Base-by-base conservation (phyloP, 2,113 vertebrate species). In the Etheostoma spectabile region DNA sequence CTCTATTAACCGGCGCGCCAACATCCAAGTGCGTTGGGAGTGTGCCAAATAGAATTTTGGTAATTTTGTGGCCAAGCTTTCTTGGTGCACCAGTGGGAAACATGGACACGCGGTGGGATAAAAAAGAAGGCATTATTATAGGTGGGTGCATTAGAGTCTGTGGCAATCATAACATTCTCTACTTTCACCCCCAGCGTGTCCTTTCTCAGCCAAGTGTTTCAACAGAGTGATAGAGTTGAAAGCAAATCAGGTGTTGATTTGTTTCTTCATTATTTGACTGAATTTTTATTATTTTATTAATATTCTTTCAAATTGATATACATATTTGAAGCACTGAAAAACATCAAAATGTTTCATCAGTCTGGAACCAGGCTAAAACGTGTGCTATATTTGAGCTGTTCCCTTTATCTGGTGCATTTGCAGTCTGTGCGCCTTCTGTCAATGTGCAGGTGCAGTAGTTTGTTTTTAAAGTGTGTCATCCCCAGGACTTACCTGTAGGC, bases 401-500 rank as follows among this genome's bases (percentile, higher is more conserved):
- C 15, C 24, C 5, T 71, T 62, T 33, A 21, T 46, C 53, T 56
- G 62, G 48, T 49, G 35, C 19, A 24, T 60, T 53, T 80, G 70
- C 22, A 1, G 11, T 30, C 19, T 42, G 5, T 6, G 33, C 27
- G 52, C 60, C 49, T 76, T 52, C 48, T 24, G 38, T 75, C 7
- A 21, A 24, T 62, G 30, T 68, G 30, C 73, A 8, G 18, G 11
- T 57, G 33, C 55, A 38, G 52, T 15, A 15, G 42, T 77, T 81
- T 60, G 51, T 65, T 87, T 69, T 48, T 19, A 7, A 56, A 55
- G 21, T 60, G 56, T 53, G 22, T 77, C 15, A 73, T 77, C 65
- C 48, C 12, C 64, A 49, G 3, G 74, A 45, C 11, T 48, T 92
- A 99, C 98, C 96, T 99, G 98, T 46, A 99, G 93, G 81, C 96